phyloP scores from a whole-genome alignment of 2,113 vertebrate species.

The Vulpes ferrilata region DNA sequence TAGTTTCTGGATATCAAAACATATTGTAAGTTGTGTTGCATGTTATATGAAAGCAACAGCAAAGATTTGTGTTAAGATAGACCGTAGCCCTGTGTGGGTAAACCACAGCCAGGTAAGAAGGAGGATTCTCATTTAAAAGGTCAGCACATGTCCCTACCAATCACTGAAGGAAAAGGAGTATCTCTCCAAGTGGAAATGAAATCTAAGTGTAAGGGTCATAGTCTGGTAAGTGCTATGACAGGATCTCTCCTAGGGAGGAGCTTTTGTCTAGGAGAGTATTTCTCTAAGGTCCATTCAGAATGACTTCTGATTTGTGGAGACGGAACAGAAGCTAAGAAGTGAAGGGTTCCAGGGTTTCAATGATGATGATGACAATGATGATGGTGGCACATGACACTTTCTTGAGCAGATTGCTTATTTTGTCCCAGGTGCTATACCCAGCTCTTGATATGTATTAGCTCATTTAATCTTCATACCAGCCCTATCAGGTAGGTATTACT shows the following conservation, averaged over 20 bases:
- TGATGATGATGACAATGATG: background rate
- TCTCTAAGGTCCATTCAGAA: background rate
- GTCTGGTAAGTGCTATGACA: background rate
- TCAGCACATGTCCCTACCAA: background rate
- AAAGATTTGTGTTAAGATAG: background rate
- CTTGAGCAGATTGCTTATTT: background rate
- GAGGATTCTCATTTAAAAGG: background rate
- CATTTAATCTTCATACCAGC: background rate
- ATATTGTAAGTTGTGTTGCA: background rate
- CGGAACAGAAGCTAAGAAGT: background rate
- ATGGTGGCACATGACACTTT: background rate
- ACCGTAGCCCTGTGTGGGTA: background rate
- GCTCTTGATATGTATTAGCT: background rate
- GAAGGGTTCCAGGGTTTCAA: background rate
- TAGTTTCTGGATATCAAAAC: background rate
- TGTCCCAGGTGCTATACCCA: background rate
- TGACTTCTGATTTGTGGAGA: background rate
- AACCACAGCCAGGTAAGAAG: background rate
- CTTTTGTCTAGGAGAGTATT: background rate
- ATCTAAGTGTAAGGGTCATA: background rate
- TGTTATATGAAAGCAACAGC: background rate
- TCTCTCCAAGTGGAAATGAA: conserved; percentile 15
- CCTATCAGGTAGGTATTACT: background rate
- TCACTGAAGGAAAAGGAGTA: background rate
- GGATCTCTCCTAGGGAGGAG: background rate